Conservation (phyloP, 37 sponge, comb jelly and placozoan species). For the Spongia lamella region DNA sequence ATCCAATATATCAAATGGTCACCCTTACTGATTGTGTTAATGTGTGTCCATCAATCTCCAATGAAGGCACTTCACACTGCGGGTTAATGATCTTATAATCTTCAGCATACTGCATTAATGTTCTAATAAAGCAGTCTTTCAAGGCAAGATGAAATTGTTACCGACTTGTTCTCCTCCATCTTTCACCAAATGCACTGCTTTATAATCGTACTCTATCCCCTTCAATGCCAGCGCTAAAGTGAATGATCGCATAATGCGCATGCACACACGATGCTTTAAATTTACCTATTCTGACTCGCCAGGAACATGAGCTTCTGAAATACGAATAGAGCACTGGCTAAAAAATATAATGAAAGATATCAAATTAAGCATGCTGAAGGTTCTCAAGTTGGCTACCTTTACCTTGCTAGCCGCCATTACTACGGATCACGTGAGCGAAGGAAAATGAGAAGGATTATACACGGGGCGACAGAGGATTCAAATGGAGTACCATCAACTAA, state of each 20-base stretch:
- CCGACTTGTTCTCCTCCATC: slow-evolving; percentile 96
- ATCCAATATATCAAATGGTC: neutral
- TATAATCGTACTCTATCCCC: slow-evolving; percentile 90
- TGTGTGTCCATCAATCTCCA: slow-evolving; percentile 84
- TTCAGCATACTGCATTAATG: slow-evolving; percentile 59
- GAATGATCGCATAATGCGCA: neutral
- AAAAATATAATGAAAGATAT: neutral
- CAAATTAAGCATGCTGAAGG: neutral
- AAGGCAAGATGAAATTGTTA: neutral
- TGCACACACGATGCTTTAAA: neutral
- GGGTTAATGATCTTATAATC: slow-evolving; percentile 80
- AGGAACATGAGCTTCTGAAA: slow-evolving; percentile 96
- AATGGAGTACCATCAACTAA: neutral
- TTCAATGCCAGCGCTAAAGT: slow-evolving; percentile 88
- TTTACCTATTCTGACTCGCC: slow-evolving; percentile 96
- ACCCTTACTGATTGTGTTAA: slow-evolving; percentile 84
- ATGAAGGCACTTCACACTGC: slow-evolving; percentile 80
- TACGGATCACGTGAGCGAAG: too few relatives aligned
- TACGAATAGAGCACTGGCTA: slow-evolving; percentile 94
- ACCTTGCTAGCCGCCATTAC: too few relatives aligned
- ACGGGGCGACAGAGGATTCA: neutral
- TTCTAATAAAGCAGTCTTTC: neutral
- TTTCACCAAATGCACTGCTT: slow-evolving; percentile 85
- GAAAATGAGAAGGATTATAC: neutral
- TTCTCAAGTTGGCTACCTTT: neutral